Evolutionary conservation across 1,140 invertebrate genomes (phyloP).

Genomic region (Mesaphorura yosii): DNA sequence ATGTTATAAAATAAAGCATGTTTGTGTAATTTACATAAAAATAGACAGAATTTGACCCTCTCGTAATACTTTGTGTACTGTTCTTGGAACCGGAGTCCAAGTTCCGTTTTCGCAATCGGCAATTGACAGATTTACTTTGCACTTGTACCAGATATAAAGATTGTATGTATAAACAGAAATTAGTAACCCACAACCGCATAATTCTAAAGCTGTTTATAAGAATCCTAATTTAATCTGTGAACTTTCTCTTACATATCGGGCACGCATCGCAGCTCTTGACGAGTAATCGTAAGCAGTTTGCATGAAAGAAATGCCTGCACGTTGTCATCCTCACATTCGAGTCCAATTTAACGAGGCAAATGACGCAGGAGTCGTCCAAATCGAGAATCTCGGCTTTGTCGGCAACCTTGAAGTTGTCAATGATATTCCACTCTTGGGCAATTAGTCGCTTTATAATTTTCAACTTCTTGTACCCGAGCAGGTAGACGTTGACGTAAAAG

Average conservation of each 20-base stretch:
- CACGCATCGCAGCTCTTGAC: slow-evolving; percentile 51
- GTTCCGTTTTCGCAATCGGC: too few relatives aligned
- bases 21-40: too few relatives aligned
- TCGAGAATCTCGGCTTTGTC: slow-evolving; percentile 49
- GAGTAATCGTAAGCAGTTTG: slow-evolving; percentile 56
- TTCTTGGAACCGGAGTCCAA: too few relatives aligned
- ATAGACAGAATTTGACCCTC: too few relatives aligned
- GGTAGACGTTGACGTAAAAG: slow-evolving; percentile 53
- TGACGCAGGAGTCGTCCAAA: slow-evolving; percentile 61
- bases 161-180: too few relatives aligned
- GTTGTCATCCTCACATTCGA: slow-evolving; percentile 54
- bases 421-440: slow-evolving; percentile 45
- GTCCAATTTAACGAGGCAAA: slow-evolving; percentile 56
- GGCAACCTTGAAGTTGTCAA: slow-evolving; percentile 52
- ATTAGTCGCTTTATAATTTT: slow-evolving; percentile 43
- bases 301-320: slow-evolving; percentile 64
- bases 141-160: too few relatives aligned
- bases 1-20: too few relatives aligned
- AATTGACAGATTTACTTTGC: too few relatives aligned
- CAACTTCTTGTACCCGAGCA: slow-evolving; percentile 49
- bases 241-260: slow-evolving; percentile 53
- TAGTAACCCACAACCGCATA: too few relatives aligned
- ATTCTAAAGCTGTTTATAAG: too few relatives aligned
- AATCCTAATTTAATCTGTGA: too few relatives aligned
- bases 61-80: too few relatives aligned